Conservation (phyloP, 2,113 vertebrate species). For the Asarcornis scutulata region DNA sequence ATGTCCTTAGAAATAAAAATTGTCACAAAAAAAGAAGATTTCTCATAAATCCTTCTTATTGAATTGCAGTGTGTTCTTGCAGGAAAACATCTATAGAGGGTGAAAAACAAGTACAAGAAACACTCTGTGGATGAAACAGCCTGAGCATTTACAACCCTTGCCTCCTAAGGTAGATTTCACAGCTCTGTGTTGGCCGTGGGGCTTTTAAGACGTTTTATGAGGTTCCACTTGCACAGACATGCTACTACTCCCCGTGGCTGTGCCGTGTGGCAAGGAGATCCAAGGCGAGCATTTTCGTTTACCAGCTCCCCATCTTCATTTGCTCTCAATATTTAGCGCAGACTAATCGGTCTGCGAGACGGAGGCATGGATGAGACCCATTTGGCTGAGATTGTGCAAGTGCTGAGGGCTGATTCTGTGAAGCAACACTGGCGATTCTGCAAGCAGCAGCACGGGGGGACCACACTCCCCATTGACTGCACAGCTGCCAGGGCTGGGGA, state of each 20-base stretch:
- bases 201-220: neutral
- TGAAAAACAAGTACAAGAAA: neutral
- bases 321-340: constrained; percentile 16
- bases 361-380: neutral
- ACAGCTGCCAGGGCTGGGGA: neutral
- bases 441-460: neutral
- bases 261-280: neutral
- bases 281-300: fast-evolving
- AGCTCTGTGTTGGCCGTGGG: fast-evolving
- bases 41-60: neutral
- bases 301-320: neutral
- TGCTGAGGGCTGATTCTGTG: neutral
- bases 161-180: fast-evolving
- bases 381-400: constrained; percentile 18
- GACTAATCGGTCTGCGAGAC: neutral
- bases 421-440: constrained; percentile 15
- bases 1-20: neutral
- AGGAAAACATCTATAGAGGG: neutral
- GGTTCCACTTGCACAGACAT: neutral
- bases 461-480: neutral
- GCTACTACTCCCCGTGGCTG: neutral
- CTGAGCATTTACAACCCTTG: fast-evolving
- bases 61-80: neutral
- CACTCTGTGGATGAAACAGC: neutral
- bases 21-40: neutral